Evolutionary conservation across 1,140 invertebrate species (phyloP).

Genomic region (Laodelphax striatellus): DNA sequence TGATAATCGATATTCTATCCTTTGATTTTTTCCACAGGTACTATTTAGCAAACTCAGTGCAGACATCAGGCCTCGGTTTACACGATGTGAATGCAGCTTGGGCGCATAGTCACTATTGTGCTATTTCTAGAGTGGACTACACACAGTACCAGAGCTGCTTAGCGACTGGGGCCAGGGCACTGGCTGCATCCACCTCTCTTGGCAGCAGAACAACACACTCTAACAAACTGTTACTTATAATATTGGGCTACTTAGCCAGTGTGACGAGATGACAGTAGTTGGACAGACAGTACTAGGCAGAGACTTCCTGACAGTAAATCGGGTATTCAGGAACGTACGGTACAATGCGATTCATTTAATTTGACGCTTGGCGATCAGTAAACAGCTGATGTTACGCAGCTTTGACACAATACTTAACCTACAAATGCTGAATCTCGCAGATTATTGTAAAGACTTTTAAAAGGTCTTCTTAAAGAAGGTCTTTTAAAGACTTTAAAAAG

Average conservation of each 20-base stretch:
- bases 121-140: constrained; percentile 66
- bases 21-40: constrained; percentile 47
- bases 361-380: too few species aligned
- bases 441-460: too few species aligned
- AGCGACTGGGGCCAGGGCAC: constrained; percentile 55
- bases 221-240: not conserved
- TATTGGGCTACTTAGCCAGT: not conserved
- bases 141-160: constrained; percentile 58
- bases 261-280: not conserved
- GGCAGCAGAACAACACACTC: not conserved
- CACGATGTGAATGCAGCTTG: constrained; percentile 40
- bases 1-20: too few species aligned
- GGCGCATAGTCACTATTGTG: constrained; percentile 54
- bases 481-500: too few species aligned
- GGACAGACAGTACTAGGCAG: too few species aligned
- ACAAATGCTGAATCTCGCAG: too few species aligned
- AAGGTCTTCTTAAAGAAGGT: too few species aligned
- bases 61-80: constrained; percentile 40
- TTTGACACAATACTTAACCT: too few species aligned
- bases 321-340: too few species aligned
- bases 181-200: constrained; percentile 31
- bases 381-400: too few species aligned
- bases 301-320: too few species aligned
- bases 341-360: too few species aligned
- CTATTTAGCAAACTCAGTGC: constrained; percentile 58